A percentile compares a stretch with the other conserved stretches of the same genome.
phyloP scores from a whole-genome alignment of 2,888 invertebrate genomes.

The Diplazon laetatorius region DNA sequence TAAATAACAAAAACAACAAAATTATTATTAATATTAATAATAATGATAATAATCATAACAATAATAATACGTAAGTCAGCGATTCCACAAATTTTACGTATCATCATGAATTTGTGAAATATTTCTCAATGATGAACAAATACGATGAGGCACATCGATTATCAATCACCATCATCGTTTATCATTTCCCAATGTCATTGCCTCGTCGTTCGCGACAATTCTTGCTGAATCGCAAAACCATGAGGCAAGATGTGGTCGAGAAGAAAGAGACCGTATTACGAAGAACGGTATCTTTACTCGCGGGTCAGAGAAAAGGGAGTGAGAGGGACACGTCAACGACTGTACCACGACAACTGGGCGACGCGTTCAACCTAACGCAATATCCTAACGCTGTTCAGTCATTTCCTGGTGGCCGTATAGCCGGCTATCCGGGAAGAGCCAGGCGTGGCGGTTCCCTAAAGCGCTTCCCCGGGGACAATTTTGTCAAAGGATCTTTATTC shows the following conservation, averaged over 20 bases:
- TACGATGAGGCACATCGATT: slow-evolving; percentile 11
- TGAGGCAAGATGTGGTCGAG: slow-evolving; percentile 26
- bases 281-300: slow-evolving; percentile 50
- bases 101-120: not conserved
- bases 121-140: slow-evolving; percentile 22
- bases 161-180: not conserved
- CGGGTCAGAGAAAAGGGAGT: slow-evolving; percentile 38
- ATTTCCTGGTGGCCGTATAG: slow-evolving; percentile 80
- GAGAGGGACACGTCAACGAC: slow-evolving; percentile 50
- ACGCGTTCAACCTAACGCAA: slow-evolving; percentile 78
- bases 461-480: slow-evolving; percentile 81
- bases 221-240: slow-evolving; percentile 34
- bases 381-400: slow-evolving; percentile 82
- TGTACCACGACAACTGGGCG: slow-evolving; percentile 47
- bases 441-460: slow-evolving; percentile 74
- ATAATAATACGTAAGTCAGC: not conserved
- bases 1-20: too few species aligned
- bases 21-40: too few species aligned
- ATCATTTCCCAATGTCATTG: not conserved
- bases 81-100: not conserved
- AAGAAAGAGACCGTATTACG: slow-evolving; percentile 49
- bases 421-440: slow-evolving; percentile 23
- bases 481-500: slow-evolving; percentile 83
- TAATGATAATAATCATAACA: not conserved
- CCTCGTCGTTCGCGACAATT: slow-evolving; percentile 25